Conservation (phyloP, 2,797 vertebrate species). For the Platyrinchus mystaceus region DNA sequence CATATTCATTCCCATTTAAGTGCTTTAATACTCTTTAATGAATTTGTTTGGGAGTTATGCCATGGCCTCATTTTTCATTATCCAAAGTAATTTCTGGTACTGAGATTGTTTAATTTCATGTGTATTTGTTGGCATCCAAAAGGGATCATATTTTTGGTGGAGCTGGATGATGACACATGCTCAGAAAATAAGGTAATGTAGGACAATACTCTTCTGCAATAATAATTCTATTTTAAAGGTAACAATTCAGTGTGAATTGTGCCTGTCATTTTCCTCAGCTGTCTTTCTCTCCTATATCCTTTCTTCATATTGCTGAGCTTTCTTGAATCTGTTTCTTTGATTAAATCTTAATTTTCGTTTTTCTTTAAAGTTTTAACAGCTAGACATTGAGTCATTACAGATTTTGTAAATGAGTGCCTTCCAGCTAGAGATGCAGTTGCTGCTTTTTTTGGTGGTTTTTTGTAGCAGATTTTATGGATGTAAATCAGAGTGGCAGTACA, state of each 20-base stretch:
- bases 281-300: background rate
- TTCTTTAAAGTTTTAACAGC: background rate
- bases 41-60: background rate
- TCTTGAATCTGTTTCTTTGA: background rate
- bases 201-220: background rate
- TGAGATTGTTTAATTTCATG: background rate
- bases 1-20: background rate
- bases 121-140: background rate
- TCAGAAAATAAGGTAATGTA: background rate
- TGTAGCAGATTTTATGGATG: background rate
- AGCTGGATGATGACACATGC: background rate
- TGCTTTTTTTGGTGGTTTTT: background rate
- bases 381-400: fast-evolving
- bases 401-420: background rate
- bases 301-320: background rate
- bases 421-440: background rate
- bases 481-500: background rate
- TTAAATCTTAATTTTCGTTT: background rate
- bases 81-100: background rate
- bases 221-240: background rate
- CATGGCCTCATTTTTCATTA: background rate
- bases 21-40: background rate
- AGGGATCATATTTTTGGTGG: background rate
- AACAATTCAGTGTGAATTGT: fast-evolving
- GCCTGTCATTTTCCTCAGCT: background rate